phyloP scores from a whole-genome alignment of 2,113 vertebrate species.

The Oplegnathus fasciatus region DNA sequence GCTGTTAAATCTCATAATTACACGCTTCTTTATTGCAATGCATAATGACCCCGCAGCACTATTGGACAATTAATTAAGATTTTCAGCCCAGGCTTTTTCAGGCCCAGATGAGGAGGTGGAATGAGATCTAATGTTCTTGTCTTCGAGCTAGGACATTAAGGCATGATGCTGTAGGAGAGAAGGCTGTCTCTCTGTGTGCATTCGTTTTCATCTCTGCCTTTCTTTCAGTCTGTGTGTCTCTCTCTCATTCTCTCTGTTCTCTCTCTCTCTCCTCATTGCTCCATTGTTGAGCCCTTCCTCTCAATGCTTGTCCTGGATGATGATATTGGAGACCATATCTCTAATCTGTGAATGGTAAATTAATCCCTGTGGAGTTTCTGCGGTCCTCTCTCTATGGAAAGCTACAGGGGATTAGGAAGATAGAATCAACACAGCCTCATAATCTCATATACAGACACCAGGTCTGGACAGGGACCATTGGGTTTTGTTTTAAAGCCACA shows the following conservation, averaged over 20 bases:
- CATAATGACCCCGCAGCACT: constrained; percentile 99
- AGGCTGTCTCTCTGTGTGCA: constrained; percentile 69
- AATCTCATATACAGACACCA: constrained; percentile 76
- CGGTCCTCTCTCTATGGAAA: constrained; percentile 66
- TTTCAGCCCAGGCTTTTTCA: constrained; percentile 99
- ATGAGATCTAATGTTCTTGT: constrained; percentile 92
- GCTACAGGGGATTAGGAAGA: constrained; percentile 78
- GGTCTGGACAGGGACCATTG: constrained; percentile 57
- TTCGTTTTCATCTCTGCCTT: constrained; percentile 72
- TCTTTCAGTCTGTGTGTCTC: constrained; percentile 53
- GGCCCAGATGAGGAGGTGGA: constrained; percentile 98
- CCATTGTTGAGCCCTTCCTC: constrained; percentile 58
- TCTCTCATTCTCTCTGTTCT: constrained; percentile 29
- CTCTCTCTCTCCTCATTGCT: constrained; percentile 36
- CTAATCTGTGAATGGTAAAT: constrained; percentile 81
- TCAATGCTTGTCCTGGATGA: constrained; percentile 65
- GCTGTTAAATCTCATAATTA: constrained; percentile 99
- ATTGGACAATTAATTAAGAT: constrained; percentile 99
- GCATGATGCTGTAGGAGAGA: constrained; percentile 81
- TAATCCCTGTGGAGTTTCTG: constrained; percentile 76
- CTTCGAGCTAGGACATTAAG: constrained; percentile 91
- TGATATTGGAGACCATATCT: constrained; percentile 75
- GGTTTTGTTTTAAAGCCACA: constrained; percentile 68
- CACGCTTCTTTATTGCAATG: constrained; percentile 99
- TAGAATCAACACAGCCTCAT: constrained; percentile 76